Evolutionary conservation across 1,140 invertebrate genomes (phyloP), one percentile per base, ranked within the genome.

Genomic region (Antheraea pernyi): DNA sequence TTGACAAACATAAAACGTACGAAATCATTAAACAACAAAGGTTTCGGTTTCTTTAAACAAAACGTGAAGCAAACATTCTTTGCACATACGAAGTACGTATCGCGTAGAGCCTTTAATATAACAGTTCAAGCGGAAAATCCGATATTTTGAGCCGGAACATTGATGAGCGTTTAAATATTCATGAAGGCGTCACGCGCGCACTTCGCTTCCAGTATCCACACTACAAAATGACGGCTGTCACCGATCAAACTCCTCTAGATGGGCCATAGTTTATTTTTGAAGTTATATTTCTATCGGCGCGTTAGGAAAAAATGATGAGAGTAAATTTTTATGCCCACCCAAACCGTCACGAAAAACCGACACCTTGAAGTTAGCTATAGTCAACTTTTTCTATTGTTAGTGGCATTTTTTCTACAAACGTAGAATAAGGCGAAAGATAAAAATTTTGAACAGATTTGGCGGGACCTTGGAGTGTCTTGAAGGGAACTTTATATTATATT

Each of bases 111-210:
- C 73, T 70, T 77, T 83, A 86, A 82, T 83, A 83, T 80, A 75
- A 81, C 78, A 79, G 79, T 79, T 86, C 76, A 71, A 75, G 81
- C 83, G 80, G 82, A 86, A 88, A 90, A 87, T 87, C 85, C 84
- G 85, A 90, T 87, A 88, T 85, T 86, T 90, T 87, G 82, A 82
- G 79, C 79, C 65, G 66, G 80, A 84, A 77, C 85, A 86, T 86
- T 85, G 85, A 87, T 83, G 85, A 85, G 78, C 75, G 77, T 71
- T 87, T 86, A 85, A 88, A 88, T 90, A 88, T 90, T 87, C 88
- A 88, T 90, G 85, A 86, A 75, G n/a, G 68, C 74, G 76, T 75
- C 76, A 77, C 72, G 75, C 84, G 76, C 74, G 62, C 67, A 71
- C 75, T 69, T 76, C 64, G 62, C 36, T 67, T 77, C 72, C 62